Base-by-base conservation (phyloP, 2,888 invertebrate species). In the Nymphalis polychloros region DNA sequence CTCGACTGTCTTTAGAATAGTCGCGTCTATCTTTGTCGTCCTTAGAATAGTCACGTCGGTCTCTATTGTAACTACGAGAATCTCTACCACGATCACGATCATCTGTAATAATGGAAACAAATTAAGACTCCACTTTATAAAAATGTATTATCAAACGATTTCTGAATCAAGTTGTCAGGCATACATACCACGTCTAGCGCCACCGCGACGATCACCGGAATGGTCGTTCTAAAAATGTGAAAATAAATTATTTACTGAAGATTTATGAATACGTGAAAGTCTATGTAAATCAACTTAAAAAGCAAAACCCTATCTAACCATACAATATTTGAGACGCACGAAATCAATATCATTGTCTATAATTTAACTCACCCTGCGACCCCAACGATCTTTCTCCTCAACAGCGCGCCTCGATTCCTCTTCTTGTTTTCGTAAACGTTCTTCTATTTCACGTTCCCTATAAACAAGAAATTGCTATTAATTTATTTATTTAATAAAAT, bases 361-460 rank as follows among this genome's bases (percentile, higher is more conserved):
- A 4, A 61, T 52, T 53, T 20, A 31, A 48, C 72, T 66, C 70
- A 90, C 91, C 83, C 84, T 84, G 57, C 89, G 83, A 57, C 86
- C 88, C 92, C 92, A 92, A 71, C 90, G 89, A 55, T 92, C 91
- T 66, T 91, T 91, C 2, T 92, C 92, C 1, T 92, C 91, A 17
- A 76, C 76, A 2, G 75, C 84, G 62, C 88, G 87, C 52, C 91
- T 83, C 1, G 89, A 81, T 76, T 91, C 92, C 66, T 93, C 93
- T 71, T 90, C 90, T 75, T 94, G 93, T 79, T 95, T 95, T 46
- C 95, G 94, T 62, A 98, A 90, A 75, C 97, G 95, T 82, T 97
- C 97, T 83, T 98, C 98, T 74, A 98, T 98, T 91, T 98, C 97
- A 64, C 97, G 93, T 81, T 98, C 98, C 77, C 93, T 93, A 70